phyloP scores from a whole-genome alignment of 2,797 vertebrate species.

The Nasua narica region DNA sequence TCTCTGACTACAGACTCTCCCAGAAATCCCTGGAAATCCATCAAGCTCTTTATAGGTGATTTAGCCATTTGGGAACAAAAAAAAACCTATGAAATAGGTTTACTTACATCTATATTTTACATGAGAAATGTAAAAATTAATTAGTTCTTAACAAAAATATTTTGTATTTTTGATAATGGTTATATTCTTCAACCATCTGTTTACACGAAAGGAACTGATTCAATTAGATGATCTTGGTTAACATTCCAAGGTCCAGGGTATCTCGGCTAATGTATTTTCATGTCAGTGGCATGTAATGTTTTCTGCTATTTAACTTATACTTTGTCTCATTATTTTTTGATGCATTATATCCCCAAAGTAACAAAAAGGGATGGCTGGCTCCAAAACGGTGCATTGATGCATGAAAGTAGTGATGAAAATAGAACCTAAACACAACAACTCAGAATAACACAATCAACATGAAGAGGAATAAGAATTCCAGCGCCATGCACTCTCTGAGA shows the following conservation, averaged over 20 bases:
- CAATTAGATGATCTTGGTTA: background rate
- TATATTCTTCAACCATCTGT: background rate
- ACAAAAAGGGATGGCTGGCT: background rate
- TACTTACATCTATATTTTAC: background rate
- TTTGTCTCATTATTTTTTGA: conserved; percentile 26
- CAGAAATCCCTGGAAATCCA: background rate
- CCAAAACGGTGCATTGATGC: background rate
- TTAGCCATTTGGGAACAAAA: background rate
- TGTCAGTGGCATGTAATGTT: background rate
- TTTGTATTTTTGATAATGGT: background rate
- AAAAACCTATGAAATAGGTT: background rate
- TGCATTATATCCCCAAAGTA: background rate
- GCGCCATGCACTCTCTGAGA: background rate
- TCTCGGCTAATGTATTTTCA: background rate
- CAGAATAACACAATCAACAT: background rate
- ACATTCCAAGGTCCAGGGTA: background rate
- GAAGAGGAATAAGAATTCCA: background rate
- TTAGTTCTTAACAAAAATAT: background rate
- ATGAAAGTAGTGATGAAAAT: background rate
- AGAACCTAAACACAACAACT: background rate
- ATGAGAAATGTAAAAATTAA: background rate
- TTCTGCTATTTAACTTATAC: background rate
- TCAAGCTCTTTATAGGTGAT: background rate
- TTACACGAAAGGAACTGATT: background rate
- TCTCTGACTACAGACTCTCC: background rate